Conservation (phyloP, 2,113 vertebrate genomes). For the Athene noctua region DNA sequence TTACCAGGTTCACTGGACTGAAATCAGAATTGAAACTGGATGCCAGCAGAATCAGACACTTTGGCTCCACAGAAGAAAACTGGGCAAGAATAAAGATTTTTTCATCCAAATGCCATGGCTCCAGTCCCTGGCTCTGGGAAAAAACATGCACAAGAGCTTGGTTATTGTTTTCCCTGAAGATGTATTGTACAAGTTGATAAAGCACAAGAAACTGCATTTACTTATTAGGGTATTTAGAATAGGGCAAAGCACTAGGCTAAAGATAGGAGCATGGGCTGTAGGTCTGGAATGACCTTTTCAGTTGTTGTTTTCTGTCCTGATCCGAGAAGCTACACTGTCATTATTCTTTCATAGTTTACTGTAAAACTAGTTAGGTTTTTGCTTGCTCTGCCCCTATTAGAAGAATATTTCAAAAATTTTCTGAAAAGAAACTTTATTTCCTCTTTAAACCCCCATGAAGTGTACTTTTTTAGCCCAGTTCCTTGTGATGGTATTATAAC, state of each 20-base stretch:
- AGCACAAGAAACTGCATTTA: slow-evolving; percentile 21
- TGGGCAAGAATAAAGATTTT: slow-evolving; percentile 53
- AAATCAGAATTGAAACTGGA: slow-evolving; percentile 45
- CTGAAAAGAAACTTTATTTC: neutral
- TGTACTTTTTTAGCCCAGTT: neutral
- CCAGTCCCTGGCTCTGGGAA: slow-evolving; percentile 46
- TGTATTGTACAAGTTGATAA: slow-evolving; percentile 32
- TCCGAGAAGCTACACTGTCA: neutral
- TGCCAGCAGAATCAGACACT: slow-evolving; percentile 62
- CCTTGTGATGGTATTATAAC: neutral
- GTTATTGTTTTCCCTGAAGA: slow-evolving; percentile 62
- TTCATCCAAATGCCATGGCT: slow-evolving; percentile 62
- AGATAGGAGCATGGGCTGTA: neutral
- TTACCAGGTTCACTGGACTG: slow-evolving; percentile 46
- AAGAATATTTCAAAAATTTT: neutral
- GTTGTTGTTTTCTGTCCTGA: neutral
- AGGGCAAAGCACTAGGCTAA: slow-evolving; percentile 9
- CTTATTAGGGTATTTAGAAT: slow-evolving; percentile 44
- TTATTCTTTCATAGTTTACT: neutral
- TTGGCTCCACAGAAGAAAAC: slow-evolving; percentile 64
- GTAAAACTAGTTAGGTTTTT: neutral
- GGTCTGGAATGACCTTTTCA: neutral
- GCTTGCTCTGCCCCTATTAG: neutral
- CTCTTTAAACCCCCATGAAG: neutral
- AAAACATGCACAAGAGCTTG: slow-evolving; percentile 47